These are phyloP conservation scores for Drosophila mettleri DNA, from an alignment of 2,888 invertebrate species.

Conservation along the genomic window DNA sequence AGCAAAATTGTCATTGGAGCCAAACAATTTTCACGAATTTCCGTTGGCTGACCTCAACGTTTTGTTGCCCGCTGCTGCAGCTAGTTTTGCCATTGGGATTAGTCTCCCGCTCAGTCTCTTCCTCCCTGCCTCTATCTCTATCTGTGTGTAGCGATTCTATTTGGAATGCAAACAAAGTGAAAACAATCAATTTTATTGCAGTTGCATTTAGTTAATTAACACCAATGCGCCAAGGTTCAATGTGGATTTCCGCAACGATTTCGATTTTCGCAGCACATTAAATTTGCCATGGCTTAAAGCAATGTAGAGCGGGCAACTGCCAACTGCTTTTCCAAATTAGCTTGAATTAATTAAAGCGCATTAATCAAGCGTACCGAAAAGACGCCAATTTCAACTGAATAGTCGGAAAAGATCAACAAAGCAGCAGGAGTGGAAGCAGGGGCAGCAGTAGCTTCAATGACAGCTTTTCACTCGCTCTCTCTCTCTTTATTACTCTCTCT, in stretches of 20 bases:
- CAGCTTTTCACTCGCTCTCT: slow-evolving; percentile 22
- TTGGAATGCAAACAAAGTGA: slow-evolving; percentile 82
- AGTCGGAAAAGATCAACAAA: slow-evolving; percentile 61
- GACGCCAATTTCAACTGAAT: slow-evolving; percentile 51
- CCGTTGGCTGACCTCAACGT: slow-evolving; percentile 64
- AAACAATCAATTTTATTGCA: slow-evolving; percentile 81
- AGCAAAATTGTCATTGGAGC: slow-evolving; percentile 74
- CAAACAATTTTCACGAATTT: slow-evolving; percentile 75
- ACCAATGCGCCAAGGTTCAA: slow-evolving; percentile 64
- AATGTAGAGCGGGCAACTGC: background rate
- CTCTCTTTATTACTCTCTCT: slow-evolving; percentile 14
- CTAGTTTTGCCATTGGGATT: slow-evolving; percentile 48
- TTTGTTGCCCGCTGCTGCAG: slow-evolving; percentile 41
- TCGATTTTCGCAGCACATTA: slow-evolving; percentile 16
- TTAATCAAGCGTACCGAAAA: slow-evolving; percentile 73
- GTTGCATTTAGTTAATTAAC: slow-evolving; percentile 82
- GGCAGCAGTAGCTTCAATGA: background rate
- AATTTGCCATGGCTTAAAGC: slow-evolving; percentile 47
- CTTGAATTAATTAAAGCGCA: slow-evolving; percentile 77
- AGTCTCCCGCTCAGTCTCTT: slow-evolving; percentile 27
- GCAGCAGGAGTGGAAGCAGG: slow-evolving; percentile 2
- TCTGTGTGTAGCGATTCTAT: slow-evolving; percentile 65
- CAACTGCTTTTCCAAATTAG: slow-evolving; percentile 62
- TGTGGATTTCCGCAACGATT: slow-evolving; percentile 21
- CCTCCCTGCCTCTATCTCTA: too few species aligned